Conservation (phyloP, 2,797 vertebrate species). For the Antrozous pallidus region DNA sequence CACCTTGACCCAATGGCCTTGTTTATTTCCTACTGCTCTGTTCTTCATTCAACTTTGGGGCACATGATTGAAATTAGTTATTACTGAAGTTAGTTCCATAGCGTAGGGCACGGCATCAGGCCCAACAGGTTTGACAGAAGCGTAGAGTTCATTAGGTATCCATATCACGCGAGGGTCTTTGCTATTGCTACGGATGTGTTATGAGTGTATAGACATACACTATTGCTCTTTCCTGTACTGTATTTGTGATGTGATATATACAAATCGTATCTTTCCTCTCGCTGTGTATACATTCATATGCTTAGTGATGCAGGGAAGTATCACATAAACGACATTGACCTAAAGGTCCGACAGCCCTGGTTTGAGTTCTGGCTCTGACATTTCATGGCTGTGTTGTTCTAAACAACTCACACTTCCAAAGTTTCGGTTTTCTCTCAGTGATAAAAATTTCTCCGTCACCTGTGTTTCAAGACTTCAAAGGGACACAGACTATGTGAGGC, state of each 20-base stretch:
- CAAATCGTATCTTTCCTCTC: rapidly evolving
- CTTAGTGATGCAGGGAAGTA: background rate
- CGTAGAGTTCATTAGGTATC: background rate
- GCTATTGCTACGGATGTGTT: rapidly evolving
- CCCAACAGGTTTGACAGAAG: background rate
- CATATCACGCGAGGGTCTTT: rapidly evolving
- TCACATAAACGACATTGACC: too few species aligned
- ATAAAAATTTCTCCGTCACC: background rate
- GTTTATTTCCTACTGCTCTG: background rate
- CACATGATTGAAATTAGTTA: background rate
- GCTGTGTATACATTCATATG: background rate
- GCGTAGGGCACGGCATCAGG: rapidly evolving
- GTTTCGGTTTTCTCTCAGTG: background rate
- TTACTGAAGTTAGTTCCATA: background rate
- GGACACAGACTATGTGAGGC: background rate
- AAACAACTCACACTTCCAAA: background rate
- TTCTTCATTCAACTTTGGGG: background rate
- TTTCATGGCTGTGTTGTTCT: background rate
- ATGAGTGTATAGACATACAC: rapidly evolving
- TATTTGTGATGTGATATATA: background rate
- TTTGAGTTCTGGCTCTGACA: background rate
- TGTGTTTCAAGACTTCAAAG: background rate
- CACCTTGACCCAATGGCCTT: background rate
- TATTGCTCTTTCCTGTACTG: background rate
- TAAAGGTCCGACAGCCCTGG: background rate